phyloP scores from a whole-genome alignment of 2,888 invertebrate genomes.

The Gonocerus acuteangulatus region DNA sequence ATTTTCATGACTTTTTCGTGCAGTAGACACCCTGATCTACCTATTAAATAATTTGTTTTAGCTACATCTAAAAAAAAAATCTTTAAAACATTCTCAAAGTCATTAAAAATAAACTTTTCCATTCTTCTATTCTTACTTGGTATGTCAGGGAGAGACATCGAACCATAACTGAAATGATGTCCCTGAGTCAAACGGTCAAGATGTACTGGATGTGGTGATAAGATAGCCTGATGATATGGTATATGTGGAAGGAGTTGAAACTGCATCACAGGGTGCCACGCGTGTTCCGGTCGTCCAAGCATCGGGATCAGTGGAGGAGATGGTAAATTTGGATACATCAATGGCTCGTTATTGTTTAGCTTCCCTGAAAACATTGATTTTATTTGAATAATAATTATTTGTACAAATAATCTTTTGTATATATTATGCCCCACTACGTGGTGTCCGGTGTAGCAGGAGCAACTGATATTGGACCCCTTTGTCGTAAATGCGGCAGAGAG shows the following conservation, averaged over 20 bases:
- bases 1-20: no score
- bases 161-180: constrained; percentile 28
- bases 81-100: no score
- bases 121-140: constrained; percentile 15
- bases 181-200: constrained; percentile 10
- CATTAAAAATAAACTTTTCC: no score
- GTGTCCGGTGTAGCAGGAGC: no score
- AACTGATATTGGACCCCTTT: no score
- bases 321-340: constrained; percentile 10
- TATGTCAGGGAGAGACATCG: constrained; percentile 29
- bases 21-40: not conserved
- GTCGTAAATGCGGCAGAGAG: no score
- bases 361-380: constrained; percentile 7
- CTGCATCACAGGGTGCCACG: constrained; percentile 14
- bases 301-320: constrained; percentile 12
- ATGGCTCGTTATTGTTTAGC: constrained; percentile 8
- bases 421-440: no score
- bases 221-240: constrained; percentile 8
- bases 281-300: constrained; percentile 5
- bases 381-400: no score
- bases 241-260: constrained; percentile 17
- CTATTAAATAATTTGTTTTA: not conserved
- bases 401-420: no score
- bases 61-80: not conserved
- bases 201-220: constrained; percentile 10